Base-by-base conservation (phyloP, 2,888 invertebrate species). In the Cistogaster globosa region DNA sequence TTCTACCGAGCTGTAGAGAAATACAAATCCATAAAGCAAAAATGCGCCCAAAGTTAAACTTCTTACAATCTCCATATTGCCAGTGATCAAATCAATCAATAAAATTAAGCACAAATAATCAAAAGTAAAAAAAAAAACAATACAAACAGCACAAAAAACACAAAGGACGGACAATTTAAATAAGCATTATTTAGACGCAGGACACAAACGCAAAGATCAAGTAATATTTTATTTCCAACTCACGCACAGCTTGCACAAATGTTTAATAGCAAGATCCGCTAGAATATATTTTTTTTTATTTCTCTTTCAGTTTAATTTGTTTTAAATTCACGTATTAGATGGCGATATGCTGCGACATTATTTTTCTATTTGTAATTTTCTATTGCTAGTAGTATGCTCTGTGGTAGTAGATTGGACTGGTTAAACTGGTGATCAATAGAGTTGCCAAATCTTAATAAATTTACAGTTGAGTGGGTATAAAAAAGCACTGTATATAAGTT, bases 1-100 rank as follows among this genome's bases (percentile, higher is more conserved):
- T 77, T 91, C 88, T 48, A 88, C 89, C 36, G 89, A 87, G 74
- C 89, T 90, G 83, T 89, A 89, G 84, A 90, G 89, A 75, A 90
- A 89, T 20, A 90, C 87, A 69, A 89, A 87, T 79, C 89, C 90
- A 86, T 91, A 87, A 67, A 88, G 77, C 72, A 90, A 78, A 87
- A 90, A 87, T 69, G 89, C 88, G 81, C 89, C 87, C 86, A 89
- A 67, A 81, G 88, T 89, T 80, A 90, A 84, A 87, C 88, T 88
- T 71, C 89, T 90, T 87, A 89, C 89, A 74, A 90, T 77, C 86
- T 90, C 90, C 90, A 90, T 90, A 68, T 83, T 86, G 76, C 18
- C 60, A 75, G 65, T 60, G 53, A 69, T 12, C 22, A 72, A 78
- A 57, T 72, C 60, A 84, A 77, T 71, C n/a, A 48, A 48, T 48